These are phyloP conservation scores for Clarias magur DNA, from an alignment of 2,113 vertebrate genomes.

Conservation along the genomic window DNA sequence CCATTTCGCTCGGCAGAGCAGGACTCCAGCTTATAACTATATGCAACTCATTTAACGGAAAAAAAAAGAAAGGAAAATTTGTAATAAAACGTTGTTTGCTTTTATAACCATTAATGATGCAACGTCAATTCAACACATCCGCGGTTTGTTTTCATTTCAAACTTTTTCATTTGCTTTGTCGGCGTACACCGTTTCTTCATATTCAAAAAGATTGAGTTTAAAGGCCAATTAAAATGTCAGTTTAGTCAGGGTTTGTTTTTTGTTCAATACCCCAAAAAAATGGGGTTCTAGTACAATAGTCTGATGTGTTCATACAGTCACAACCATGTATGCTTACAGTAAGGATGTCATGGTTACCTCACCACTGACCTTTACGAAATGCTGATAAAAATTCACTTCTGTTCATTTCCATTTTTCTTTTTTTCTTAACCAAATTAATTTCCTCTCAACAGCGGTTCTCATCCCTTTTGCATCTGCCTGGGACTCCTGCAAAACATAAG, in stretches of 20 bases:
- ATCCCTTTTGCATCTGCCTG: not conserved
- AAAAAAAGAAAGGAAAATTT: not conserved
- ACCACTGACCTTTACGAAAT: not conserved
- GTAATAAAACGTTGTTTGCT: not conserved
- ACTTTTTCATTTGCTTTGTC: not conserved
- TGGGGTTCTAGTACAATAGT: not conserved
- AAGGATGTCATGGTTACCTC: not conserved
- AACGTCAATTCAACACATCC: not conserved
- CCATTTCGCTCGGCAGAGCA: not conserved
- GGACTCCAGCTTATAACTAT: not conserved
- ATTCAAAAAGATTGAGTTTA: not conserved
- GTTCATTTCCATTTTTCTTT: too few species aligned
- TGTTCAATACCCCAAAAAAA: not conserved
- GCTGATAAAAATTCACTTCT: not conserved
- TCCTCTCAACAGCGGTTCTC: not conserved
- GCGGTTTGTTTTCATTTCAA: not conserved
- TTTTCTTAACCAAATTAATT: not conserved
- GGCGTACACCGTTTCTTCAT: not conserved
- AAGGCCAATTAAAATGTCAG: not conserved
- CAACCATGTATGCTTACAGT: not conserved
- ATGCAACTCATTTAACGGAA: not conserved
- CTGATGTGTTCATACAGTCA: not conserved
- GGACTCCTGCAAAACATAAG: not conserved
- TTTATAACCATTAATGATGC: not conserved
- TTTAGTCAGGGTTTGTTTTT: not conserved